These are phyloP conservation scores for Oscheius onirici DNA, from an alignment of 2,888 invertebrate genomes.

Conservation along the genomic window DNA sequence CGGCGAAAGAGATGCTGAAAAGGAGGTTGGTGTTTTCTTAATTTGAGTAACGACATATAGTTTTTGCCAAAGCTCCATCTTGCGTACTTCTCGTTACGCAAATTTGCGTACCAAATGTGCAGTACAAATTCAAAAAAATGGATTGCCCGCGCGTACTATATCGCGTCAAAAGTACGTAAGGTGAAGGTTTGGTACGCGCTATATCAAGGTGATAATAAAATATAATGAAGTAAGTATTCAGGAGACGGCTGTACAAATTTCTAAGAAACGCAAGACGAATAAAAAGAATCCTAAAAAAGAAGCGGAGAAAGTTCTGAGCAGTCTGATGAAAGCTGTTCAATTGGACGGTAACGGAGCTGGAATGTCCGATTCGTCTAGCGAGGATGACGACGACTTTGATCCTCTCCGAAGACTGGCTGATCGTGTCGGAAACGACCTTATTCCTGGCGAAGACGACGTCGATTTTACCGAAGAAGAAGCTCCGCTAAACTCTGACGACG, in stretches of 20 bases:
- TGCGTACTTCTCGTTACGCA: too few relatives aligned
- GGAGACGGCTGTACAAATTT: too few relatives aligned
- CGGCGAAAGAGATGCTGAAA: neutral
- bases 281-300: slow-evolving; percentile 10
- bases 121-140: too few relatives aligned
- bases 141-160: too few relatives aligned
- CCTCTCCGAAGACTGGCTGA: slow-evolving; percentile 53
- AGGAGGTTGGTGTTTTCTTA: too few relatives aligned
- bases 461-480: slow-evolving; percentile 59
- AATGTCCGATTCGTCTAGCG: slow-evolving; percentile 61
- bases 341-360: slow-evolving; percentile 59
- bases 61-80: too few relatives aligned
- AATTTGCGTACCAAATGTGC: too few relatives aligned
- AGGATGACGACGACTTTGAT: slow-evolving; percentile 60
- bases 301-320: slow-evolving; percentile 39
- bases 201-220: too few relatives aligned
- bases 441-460: slow-evolving; percentile 46
- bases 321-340: slow-evolving; percentile 47
- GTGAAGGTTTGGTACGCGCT: too few relatives aligned
- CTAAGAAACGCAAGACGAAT: neutral
- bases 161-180: too few relatives aligned
- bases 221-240: too few relatives aligned
- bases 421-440: slow-evolving; percentile 41
- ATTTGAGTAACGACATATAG: too few relatives aligned
- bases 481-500: slow-evolving; percentile 67